Percentiles rank a stretch among this genome's conserved stretches.
phyloP scores from a whole-genome alignment of 2,797 vertebrate genomes.

The Esox masquinongy region DNA sequence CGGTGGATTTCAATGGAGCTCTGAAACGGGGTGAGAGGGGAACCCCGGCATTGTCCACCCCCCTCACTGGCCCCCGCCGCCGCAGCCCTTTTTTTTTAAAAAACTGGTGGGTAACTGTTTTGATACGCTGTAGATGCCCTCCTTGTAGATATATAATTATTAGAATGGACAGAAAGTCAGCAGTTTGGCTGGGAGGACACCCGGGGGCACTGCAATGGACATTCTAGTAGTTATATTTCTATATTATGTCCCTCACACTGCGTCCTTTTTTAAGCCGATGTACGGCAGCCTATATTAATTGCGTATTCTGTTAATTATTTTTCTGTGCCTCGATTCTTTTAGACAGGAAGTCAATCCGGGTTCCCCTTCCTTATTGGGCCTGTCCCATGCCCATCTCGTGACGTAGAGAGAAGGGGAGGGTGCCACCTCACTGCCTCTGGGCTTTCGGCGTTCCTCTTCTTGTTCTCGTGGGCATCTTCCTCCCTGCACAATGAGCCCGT shows the following conservation, averaged over 20 bases:
- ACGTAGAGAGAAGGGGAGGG: too few species aligned
- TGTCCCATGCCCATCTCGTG: not conserved
- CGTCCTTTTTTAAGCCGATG: too few species aligned
- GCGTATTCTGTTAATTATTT: too few species aligned
- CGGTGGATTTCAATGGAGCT: constrained; percentile 20
- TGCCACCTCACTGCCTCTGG: not conserved
- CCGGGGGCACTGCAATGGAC: not conserved
- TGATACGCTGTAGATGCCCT: not conserved
- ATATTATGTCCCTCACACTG: too few species aligned
- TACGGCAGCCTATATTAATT: too few species aligned
- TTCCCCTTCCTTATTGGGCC: not conserved
- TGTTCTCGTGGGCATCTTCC: constrained; percentile 33
- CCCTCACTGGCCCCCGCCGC: not conserved
- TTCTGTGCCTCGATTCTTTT: not conserved
- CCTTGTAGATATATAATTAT: not conserved
- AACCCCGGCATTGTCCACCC: constrained; percentile 28
- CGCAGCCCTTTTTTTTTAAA: constrained; percentile 15
- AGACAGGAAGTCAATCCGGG: not conserved
- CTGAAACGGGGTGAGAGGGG: constrained; percentile 30
- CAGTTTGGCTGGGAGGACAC: not conserved
- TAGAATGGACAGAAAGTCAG: not conserved
- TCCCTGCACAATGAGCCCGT: not conserved
- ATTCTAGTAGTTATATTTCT: not conserved
- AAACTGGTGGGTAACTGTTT: too few species aligned
- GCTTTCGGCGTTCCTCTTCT: not conserved